A percentile compares a stretch with the other conserved stretches of the same genome.
phyloP scores from a whole-genome alignment of 2,113 vertebrate species.

The Semicossyphus pulcher region DNA sequence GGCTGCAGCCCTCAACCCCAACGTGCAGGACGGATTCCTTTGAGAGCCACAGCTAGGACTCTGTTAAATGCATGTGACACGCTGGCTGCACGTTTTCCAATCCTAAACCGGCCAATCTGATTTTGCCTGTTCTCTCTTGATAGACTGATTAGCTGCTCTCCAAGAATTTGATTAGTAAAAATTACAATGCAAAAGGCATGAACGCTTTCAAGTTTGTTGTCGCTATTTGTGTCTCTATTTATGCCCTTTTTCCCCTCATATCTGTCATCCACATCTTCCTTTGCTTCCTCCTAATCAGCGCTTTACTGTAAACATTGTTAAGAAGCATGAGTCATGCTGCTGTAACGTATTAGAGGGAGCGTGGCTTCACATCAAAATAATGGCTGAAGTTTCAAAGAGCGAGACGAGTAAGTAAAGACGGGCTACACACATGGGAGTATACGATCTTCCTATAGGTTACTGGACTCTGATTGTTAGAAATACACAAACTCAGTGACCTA shows the following conservation, averaged over 20 bases:
- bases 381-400: constrained; percentile 4
- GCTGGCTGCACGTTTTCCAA: constrained; percentile 43
- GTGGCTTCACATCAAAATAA: constrained; percentile 25
- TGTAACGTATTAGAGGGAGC: constrained; percentile 33
- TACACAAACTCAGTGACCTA: background rate
- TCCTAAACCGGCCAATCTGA: constrained; percentile 35
- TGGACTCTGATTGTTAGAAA: constrained; percentile 2
- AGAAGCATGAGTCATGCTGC: constrained; percentile 63
- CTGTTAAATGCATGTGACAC: constrained; percentile 38
- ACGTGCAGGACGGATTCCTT: constrained; percentile 29
- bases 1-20: constrained; percentile 22
- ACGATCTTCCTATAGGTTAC: background rate
- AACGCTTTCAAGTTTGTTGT: constrained; percentile 5
- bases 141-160: constrained; percentile 24
- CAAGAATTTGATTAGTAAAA: constrained; percentile 37
- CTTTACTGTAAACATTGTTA: constrained; percentile 59
- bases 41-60: constrained; percentile 5
- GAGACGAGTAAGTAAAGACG: background rate
- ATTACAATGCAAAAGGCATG: constrained; percentile 26
- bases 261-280: constrained; percentile 30
- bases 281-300: constrained; percentile 24
- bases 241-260: constrained; percentile 20
- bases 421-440: background rate
- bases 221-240: constrained; percentile 35
- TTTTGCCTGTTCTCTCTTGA: background rate